phyloP scores from a whole-genome alignment of 2,888 invertebrate species.

The Tenodera sinensis region DNA sequence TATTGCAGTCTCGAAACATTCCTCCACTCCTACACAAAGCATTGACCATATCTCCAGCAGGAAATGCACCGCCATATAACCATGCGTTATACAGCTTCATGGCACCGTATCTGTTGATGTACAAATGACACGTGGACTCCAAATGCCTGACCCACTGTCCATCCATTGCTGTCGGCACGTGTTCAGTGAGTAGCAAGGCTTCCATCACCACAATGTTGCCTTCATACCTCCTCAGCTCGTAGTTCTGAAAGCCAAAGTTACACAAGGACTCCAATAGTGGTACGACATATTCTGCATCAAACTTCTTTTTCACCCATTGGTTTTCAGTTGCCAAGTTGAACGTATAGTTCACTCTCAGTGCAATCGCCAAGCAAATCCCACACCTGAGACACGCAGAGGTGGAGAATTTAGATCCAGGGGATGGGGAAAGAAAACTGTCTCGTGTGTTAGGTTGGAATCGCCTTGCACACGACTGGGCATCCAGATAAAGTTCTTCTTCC shows the following conservation, averaged over 20 bases:
- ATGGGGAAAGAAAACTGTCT: background rate
- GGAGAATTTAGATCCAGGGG: background rate
- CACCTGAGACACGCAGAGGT: background rate
- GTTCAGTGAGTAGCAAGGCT: background rate
- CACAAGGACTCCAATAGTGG: background rate
- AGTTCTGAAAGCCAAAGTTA: background rate
- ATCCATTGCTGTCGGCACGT: background rate
- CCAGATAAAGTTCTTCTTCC: background rate
- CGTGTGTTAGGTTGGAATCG: background rate
- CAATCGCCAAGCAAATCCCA: background rate
- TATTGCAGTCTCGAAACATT: background rate
- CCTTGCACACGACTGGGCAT: background rate
- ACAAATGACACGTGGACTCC: background rate
- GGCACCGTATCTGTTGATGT: background rate
- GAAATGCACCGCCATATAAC: background rate
- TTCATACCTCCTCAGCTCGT: background rate
- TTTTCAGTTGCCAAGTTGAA: background rate
- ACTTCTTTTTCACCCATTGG: background rate
- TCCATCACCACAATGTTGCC: background rate
- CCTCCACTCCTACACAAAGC: background rate
- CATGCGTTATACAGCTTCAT: background rate
- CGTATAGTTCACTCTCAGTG: background rate
- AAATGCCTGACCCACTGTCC: background rate
- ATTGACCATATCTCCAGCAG: background rate
- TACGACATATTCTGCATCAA: background rate